Evolutionary conservation across 2,888 invertebrate species (phyloP).

Genomic region (Himalopsyche anomala): DNA sequence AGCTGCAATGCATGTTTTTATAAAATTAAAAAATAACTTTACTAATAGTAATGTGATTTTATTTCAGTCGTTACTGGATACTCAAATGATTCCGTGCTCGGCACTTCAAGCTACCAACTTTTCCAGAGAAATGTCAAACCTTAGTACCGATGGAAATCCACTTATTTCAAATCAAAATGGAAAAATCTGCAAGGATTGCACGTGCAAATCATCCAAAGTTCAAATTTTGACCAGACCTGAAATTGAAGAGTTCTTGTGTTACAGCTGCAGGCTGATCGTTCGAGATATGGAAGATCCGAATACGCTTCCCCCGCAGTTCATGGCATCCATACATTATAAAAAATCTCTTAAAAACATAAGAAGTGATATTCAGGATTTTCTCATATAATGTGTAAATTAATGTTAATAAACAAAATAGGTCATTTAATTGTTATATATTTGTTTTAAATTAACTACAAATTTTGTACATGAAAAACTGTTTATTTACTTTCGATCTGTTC

Average conservation of each 20-base stretch:
- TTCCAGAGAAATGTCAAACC: conserved; percentile 74
- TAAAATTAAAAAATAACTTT: too few relatives aligned
- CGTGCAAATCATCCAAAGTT: conserved; percentile 55
- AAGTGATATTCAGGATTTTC: conserved; percentile 69
- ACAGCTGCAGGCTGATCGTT: conserved; percentile 70
- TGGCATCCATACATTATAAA: conserved; percentile 65
- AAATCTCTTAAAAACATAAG: conserved; percentile 68
- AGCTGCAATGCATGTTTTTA: too few relatives aligned
- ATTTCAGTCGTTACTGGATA: conserved; percentile 76
- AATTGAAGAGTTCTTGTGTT: conserved; percentile 69
- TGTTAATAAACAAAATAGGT: conserved; percentile 41
- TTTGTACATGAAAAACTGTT: conserved; percentile 61
- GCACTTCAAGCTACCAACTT: conserved; percentile 80
- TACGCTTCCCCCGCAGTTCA: conserved; percentile 67
- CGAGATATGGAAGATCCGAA: conserved; percentile 67
- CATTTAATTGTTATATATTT: conserved; percentile 49
- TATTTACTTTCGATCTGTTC: conserved; percentile 57
- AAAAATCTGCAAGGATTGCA: conserved; percentile 57
- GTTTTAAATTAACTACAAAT: conserved; percentile 59
- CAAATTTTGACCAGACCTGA: conserved; percentile 65
- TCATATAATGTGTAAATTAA: conserved; percentile 67
- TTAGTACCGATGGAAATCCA: not conserved
- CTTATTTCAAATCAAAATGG: not conserved
- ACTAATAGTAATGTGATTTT: conserved; percentile 44
- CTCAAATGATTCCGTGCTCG: conserved; percentile 71